Evolutionary conservation across 1,140 invertebrate species (phyloP), one percentile per base, ranked within the genome.

Genomic region (Lepidostoma basale): DNA sequence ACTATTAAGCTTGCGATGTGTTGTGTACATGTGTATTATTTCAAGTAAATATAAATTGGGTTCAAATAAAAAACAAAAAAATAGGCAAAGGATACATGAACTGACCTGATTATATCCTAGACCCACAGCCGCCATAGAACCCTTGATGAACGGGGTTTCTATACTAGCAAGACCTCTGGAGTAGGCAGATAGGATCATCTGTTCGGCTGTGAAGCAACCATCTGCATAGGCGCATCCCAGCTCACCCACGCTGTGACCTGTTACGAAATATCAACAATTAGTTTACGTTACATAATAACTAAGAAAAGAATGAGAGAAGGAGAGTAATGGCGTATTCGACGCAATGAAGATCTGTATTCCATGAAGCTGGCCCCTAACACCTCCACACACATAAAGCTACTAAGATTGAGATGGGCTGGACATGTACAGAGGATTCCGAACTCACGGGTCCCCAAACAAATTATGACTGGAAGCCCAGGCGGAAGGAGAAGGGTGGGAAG

Each of bases 191-290:
- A 94, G 75, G 56, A 96, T 88, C 79, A 92, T 92, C 81, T 97
- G 88, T 76, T 95, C 91, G 2, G 88, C 86, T 6, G 92, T 93
- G 62, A 96, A 84, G 63, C 89, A 90, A 1, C 91, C 92, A 80
- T 96, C 94, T 36, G 92, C 92, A 83, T 97, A 97, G 14, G 89
- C 92, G 80, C 94, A 96, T 2, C 92, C 93, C n/a, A 94, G 77
- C 80, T 94, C 92, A 20, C 92, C 92, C 1, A 92, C 92, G n/a
- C 93, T 95, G 77, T 96, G 94, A 3, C 79, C 79, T 82, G 45
- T 20, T n/a, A n/a, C n/a, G n/a, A 20, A n/a, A 49, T 67, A 6
- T 30, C 18, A 66, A 26, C 59, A 54, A 25, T 2, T 3, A 36
- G 14, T 36, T 54, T 23, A 8, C 3, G n/a, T 20, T 54, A 54